Percentiles rank a stretch among this genome's conserved stretches.
Evolutionary conservation across 2,797 vertebrate species (phyloP).

Genomic region (Hippoglossus hippoglossus): DNA sequence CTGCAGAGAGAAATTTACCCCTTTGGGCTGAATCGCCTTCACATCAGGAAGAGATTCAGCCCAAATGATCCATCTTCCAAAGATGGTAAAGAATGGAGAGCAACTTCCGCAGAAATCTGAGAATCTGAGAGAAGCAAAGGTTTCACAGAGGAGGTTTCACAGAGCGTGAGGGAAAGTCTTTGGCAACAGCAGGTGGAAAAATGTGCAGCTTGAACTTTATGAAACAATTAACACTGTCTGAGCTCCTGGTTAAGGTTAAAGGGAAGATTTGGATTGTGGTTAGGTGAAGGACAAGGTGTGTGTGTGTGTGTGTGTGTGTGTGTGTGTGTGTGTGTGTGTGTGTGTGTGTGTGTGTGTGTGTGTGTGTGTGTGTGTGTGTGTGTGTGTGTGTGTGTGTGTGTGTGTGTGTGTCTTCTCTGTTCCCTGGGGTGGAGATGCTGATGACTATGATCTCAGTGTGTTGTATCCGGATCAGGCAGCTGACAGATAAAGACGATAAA

Average conservation of each 20-base stretch:
- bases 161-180: neutral
- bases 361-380: too few species aligned
- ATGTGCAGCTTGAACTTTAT: slow-evolving; percentile 11
- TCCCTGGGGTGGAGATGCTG: neutral
- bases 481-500: slow-evolving; percentile 57
- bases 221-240: slow-evolving; percentile 1
- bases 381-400: too few species aligned
- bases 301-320: too few species aligned
- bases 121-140: neutral
- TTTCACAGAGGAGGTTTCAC: too few species aligned
- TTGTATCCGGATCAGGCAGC: slow-evolving; percentile 36
- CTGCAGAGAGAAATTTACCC: neutral
- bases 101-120: neutral
- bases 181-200: slow-evolving; percentile 13
- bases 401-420: too few species aligned
- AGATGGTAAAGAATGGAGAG: neutral
- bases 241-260: too few species aligned
- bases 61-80: neutral
- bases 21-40: neutral
- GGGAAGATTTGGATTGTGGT: too few species aligned
- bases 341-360: too few species aligned
- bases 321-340: too few species aligned
- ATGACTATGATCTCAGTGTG: slow-evolving; percentile 45
- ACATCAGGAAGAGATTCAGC: neutral
- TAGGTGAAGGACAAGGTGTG: too few species aligned